Percentiles rank a stretch among this genome's conserved stretches.
phyloP scores from a whole-genome alignment of 92 coral and sea anemone genomes.

The Palythoa grandiflora region DNA sequence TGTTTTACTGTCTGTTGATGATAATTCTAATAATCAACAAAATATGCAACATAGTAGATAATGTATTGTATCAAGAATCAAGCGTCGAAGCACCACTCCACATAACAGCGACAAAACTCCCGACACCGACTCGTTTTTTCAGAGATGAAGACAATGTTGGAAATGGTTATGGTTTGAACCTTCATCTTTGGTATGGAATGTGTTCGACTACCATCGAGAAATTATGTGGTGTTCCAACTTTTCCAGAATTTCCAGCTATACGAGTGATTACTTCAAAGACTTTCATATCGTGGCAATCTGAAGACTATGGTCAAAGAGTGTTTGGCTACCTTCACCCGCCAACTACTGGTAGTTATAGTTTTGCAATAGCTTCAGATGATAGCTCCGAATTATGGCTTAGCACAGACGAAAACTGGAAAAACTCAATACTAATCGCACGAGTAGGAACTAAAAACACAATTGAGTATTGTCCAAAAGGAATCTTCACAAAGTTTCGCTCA shows the following conservation, averaged over 20 bases:
- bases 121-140: neutral
- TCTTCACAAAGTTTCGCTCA: constrained; percentile 30
- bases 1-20: neutral
- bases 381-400: constrained; percentile 37
- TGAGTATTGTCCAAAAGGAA: constrained; percentile 37
- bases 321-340: constrained; percentile 31
- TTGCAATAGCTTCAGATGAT: constrained; percentile 36
- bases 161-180: constrained; percentile 15
- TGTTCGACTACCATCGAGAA: constrained; percentile 11
- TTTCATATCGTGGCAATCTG: constrained; percentile 6
- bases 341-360: neutral
- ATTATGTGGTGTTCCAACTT: constrained; percentile 10
- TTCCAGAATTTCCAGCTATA: constrained; percentile 23
- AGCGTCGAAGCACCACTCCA: neutral
- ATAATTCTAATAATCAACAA: neutral
- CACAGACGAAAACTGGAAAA: constrained; percentile 22
- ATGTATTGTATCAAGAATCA: neutral
- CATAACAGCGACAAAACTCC: neutral
- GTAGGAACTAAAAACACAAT: constrained; percentile 12
- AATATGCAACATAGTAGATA: neutral
- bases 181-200: constrained; percentile 27
- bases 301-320: constrained; percentile 31
- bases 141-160: neutral
- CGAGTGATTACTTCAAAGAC: constrained; percentile 14
- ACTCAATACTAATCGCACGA: constrained; percentile 19